Percentiles rank a stretch among this genome's conserved stretches.
Conservation (phyloP, 2,113 vertebrate genomes). For the Ondatra zibethicus region DNA sequence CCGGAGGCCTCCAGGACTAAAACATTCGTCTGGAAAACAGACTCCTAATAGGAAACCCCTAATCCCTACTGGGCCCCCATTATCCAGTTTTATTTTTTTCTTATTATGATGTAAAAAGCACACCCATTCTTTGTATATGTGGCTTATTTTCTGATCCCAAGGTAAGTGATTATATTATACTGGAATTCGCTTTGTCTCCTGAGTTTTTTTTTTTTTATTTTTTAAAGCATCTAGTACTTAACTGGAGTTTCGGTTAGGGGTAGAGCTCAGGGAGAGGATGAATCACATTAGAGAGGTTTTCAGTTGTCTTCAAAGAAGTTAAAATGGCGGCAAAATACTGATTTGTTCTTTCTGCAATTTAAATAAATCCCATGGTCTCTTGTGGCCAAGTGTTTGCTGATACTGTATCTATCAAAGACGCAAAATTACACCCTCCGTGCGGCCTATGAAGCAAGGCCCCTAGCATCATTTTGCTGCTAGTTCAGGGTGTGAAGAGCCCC, state of each 20-base stretch:
- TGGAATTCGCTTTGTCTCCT: constrained; percentile 4
- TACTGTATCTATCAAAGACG: constrained; percentile 24
- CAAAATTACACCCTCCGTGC: background rate
- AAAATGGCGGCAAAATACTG: background rate
- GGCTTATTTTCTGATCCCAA: constrained; percentile 17
- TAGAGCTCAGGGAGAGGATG: background rate
- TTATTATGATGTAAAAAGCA: constrained; percentile 38
- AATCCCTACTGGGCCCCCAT: background rate
- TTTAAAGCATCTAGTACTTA: background rate
- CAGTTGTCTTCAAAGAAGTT: constrained; percentile 8
- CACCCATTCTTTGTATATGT: background rate
- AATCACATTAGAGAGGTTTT: background rate
- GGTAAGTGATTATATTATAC: constrained; percentile 41
- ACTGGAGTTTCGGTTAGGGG: background rate
- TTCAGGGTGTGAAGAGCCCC: background rate
- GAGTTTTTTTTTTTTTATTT: background rate
- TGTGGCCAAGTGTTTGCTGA: background rate
- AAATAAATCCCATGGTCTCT: background rate
- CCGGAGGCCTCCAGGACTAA: background rate
- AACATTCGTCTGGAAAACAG: constrained; percentile 13
- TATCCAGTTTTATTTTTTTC: constrained; percentile 26
- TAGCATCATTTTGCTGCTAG: background rate
- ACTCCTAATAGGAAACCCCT: background rate
- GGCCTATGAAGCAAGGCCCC: background rate
- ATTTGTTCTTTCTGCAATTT: constrained; percentile 43